Percentiles rank a stretch among this genome's conserved stretches.
phyloP scores from a whole-genome alignment of 2,888 invertebrate species.

The Tyria jacobaeae region DNA sequence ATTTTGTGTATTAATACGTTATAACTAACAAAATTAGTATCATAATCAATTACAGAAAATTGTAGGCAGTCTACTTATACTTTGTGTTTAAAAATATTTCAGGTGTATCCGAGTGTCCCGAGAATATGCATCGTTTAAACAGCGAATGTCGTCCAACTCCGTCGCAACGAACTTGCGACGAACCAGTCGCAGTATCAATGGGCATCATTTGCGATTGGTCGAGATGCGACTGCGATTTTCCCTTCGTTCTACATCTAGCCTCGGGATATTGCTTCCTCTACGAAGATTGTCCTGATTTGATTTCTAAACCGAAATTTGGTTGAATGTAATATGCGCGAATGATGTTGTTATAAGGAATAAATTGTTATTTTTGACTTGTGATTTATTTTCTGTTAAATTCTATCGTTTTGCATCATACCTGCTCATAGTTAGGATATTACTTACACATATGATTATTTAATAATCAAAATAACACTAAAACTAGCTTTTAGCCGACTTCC shows the following conservation, averaged over 20 bases:
- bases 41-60: too few species aligned
- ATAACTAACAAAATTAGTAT: too few species aligned
- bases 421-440: neutral
- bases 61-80: too few species aligned
- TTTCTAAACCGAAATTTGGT: conserved; percentile 11
- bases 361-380: conserved; percentile 31
- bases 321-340: conserved; percentile 11
- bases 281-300: conserved; percentile 66
- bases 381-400: conserved; percentile 5
- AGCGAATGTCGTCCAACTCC: conserved; percentile 77
- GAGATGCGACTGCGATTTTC: conserved; percentile 80
- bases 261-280: conserved; percentile 78
- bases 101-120: conserved; percentile 75
- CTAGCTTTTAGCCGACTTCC: too few species aligned
- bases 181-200: conserved; percentile 74
- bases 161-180: conserved; percentile 78
- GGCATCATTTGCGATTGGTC: conserved; percentile 78
- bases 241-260: conserved; percentile 71
- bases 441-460: too few species aligned
- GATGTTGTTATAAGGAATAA: conserved; percentile 42
- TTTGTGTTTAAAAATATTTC: conserved; percentile 19
- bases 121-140: conserved; percentile 74
- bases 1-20: too few species aligned
- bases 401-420: neutral
- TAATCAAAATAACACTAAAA: too few species aligned